Percentiles rank a stretch among this genome's conserved stretches.
Evolutionary conservation across 2,113 vertebrate species (phyloP).

Genomic region (Tautogolabrus adspersus): DNA sequence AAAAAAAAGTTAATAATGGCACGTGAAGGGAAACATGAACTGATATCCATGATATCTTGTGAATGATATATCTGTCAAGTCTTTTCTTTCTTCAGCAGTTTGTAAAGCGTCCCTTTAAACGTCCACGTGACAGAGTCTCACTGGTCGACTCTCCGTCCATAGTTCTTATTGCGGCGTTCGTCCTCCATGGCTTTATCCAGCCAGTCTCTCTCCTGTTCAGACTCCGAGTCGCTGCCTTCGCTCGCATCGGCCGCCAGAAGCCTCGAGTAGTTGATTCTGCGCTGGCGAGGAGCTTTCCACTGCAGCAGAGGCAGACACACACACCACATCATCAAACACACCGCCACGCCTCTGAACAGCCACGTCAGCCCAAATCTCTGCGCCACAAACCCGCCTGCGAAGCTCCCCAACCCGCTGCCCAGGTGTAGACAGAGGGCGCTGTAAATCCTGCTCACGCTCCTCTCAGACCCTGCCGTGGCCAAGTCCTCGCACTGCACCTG

Average conservation of each 20-base stretch:
- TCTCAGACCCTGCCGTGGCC: constrained; percentile 83
- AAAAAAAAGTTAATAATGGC: too few relatives aligned
- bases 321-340: constrained; percentile 83
- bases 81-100: too few relatives aligned
- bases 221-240: constrained; percentile 88
- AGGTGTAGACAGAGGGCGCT: constrained; percentile 72
- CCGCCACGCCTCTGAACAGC: constrained; percentile 80
- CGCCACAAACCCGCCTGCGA: constrained; percentile 83
- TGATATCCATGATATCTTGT: too few relatives aligned
- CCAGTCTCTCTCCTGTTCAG: constrained; percentile 89
- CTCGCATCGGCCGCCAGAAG: constrained; percentile 86
- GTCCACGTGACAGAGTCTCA: too few relatives aligned
- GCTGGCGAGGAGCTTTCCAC: constrained; percentile 84
- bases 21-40: too few relatives aligned
- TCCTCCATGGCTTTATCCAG: constrained; percentile 89
- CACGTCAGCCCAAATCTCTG: constrained; percentile 74
- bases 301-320: constrained; percentile 81
- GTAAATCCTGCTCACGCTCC: constrained; percentile 82
- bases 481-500: constrained; percentile 78
- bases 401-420: constrained; percentile 86
- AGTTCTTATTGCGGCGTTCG: constrained; percentile 72
- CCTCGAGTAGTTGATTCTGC: constrained; percentile 89
- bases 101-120: too few relatives aligned
- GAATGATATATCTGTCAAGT: too few relatives aligned
- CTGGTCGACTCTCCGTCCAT: background rate